A percentile compares a stretch with the other conserved stretches of the same genome.
These are phyloP conservation scores for Autographa gamma DNA, from an alignment of 2,888 invertebrate genomes.

Conservation along the genomic window DNA sequence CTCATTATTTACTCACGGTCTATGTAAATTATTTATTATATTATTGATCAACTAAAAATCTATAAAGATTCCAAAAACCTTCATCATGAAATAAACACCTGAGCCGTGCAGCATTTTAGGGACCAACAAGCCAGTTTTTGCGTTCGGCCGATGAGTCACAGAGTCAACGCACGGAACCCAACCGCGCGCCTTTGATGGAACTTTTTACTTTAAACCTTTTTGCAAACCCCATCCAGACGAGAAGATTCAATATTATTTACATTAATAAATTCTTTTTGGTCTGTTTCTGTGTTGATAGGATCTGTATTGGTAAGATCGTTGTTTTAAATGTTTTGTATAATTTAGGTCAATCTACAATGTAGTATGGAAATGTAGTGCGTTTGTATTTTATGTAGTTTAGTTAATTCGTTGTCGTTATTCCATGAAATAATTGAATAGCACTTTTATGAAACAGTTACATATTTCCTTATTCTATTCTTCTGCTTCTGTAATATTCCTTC, in stretches of 20 bases:
- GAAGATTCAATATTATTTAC: slow-evolving; percentile 61
- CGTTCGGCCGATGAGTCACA: slow-evolving; percentile 76
- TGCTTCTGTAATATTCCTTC: neutral
- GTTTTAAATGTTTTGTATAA: slow-evolving; percentile 14
- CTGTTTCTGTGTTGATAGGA: slow-evolving; percentile 34
- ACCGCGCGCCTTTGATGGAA: slow-evolving; percentile 63
- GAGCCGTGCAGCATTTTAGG: slow-evolving; percentile 68
- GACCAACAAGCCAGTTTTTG: slow-evolving; percentile 68
- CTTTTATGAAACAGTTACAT: neutral
- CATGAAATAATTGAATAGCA: too few relatives aligned
- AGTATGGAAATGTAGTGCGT: neutral
- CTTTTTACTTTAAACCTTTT: slow-evolving; percentile 66
- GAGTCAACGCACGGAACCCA: slow-evolving; percentile 75
- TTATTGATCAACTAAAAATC: too few relatives aligned
- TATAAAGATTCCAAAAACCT: neutral
- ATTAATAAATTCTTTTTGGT: slow-evolving; percentile 53
- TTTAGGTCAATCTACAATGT: neutral
- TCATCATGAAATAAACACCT: slow-evolving; percentile 10
- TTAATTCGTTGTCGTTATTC: too few relatives aligned
- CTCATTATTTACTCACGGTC: too few relatives aligned
- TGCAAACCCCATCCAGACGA: slow-evolving; percentile 56
- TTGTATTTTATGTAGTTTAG: too few relatives aligned
- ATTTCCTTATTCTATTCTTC: neutral
- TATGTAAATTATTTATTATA: too few relatives aligned
- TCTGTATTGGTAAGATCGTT: slow-evolving; percentile 29